Base-by-base conservation (phyloP, 2,113 vertebrate species). In the Rattus rattus region DNA sequence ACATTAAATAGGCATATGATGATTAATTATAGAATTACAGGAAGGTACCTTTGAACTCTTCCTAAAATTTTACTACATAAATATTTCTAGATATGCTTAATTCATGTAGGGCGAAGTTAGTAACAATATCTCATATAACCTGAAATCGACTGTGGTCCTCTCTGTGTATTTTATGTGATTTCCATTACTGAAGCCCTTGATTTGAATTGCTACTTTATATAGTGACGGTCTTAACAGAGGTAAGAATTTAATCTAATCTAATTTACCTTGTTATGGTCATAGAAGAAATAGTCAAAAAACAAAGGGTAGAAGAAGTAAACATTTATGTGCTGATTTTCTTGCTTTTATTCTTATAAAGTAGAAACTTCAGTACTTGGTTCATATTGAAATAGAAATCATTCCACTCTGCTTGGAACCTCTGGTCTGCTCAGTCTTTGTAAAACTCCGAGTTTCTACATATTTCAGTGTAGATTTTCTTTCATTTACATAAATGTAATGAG, bases 201-300 rank as follows among this genome's bases (percentile, higher is more conserved):
- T 91, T 14, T 47, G 19, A 88, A 70, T 3, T 75, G 19, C 4
- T 81, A 2, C 7, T 13, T 59, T 36, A 3, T 26, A 16, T 7
- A 30, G 6, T 10, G 5, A 1, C 26, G 28, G 14, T 75, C 19
- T 28, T 1, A 73, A 22, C 16, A 11, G 3, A n/a, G 19, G 2
- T 88, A 10, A 70, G 2, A 70, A 70, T n/a, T 24, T 16, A 87
- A 86, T 69, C 22, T 7, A 84, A 43, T 30, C 10, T 24, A 76
- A 43, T 17, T 30, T 84, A 2, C 28, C 5, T 56, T 88, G 13
- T 24, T 65, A 17, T 81, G 77, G 33, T 83, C 3, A 1, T 39
- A 61, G 11, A 91, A 92, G 30, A 10, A 87, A 73, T 30, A 88
- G 26, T n/a, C 11, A 80, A 92, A 20, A 94, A 83, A 90, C 80